Base-by-base conservation (phyloP, 2,888 invertebrate genomes). In the Archips crataeganus region DNA sequence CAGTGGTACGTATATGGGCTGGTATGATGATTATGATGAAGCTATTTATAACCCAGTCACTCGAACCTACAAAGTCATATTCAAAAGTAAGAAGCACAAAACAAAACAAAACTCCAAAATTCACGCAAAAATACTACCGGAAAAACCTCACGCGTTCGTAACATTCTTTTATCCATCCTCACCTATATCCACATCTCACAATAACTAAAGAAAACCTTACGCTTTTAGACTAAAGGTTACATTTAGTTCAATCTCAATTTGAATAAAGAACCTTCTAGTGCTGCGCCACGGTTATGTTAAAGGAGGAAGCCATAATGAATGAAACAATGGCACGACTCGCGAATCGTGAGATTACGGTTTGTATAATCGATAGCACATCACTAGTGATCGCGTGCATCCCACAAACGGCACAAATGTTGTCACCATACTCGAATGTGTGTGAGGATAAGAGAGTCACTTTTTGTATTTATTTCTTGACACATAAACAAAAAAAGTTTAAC, bases 331-430 rank as follows among this genome's bases (percentile, higher is more conserved):
- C 59, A 67, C 49, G 36, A 15, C 13, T 49, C 49, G 64, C 57
- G 47, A 65, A 65, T 69, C 69, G 42, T 36, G 65, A 74, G 65
- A 70, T 65, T 74, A 65, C 51, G 51, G 77, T 75, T 80, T 87
- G 89, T 90, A 90, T 78, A 89, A 90, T 92, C 92, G 91, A 92
- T 92, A 89, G 87, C 79, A 87, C 94, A 93, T 87, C 93, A 90
- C 93, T 93, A 93, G 86, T 81, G 80, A 87, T 93, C 91, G 93
- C 93, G 94, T 93, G 83, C 80, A 65, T 63, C 63, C 62, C 47
- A 23, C 63, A 47, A 47, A 47, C 47, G 47, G 65, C 65, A 15
- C 4, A 36, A 65, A 32, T 70, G 45, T 49, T 23, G 82, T 80
- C 75, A 77, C 89, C 85, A 90, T 80, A 11, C 51, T 65, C 51